Percentiles rank a stretch among this genome's conserved stretches.
These are phyloP conservation scores for Eupithecia subumbrata DNA, from an alignment of 2,888 invertebrate species.

Conservation along the genomic window DNA sequence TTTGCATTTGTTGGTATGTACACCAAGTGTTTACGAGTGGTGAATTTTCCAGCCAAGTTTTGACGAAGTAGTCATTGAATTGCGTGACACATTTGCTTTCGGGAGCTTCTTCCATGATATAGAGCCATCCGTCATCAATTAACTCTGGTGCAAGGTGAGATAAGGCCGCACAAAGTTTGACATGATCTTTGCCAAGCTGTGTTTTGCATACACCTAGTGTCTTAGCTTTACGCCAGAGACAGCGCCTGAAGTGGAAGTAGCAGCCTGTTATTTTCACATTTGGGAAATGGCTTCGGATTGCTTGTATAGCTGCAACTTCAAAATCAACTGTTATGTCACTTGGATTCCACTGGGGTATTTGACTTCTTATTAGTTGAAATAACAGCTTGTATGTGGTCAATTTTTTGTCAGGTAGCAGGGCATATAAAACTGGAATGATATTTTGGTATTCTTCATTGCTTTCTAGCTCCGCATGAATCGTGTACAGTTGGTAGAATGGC, in stretches of 20 bases:
- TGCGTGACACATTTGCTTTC: slow-evolving; percentile 13
- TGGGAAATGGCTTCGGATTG: neutral
- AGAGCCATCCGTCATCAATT: slow-evolving; percentile 20
- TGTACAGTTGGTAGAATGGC: too few relatives aligned
- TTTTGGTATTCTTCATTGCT: too few relatives aligned
- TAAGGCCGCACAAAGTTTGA: slow-evolving; percentile 26
- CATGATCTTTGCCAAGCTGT: slow-evolving; percentile 19
- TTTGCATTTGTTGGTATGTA: slow-evolving; percentile 24
- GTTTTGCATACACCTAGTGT: slow-evolving; percentile 24
- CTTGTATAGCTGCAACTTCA: neutral
- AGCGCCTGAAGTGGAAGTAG: neutral
- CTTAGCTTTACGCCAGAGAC: slow-evolving; percentile 23
- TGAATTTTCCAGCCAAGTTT: slow-evolving; percentile 25
- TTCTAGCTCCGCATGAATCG: too few relatives aligned
- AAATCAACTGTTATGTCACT: neutral
- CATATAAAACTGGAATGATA: too few relatives aligned
- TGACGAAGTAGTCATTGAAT: slow-evolving; percentile 26
- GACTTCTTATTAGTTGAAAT: neutral
- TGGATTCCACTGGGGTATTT: neutral
- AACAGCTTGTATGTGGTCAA: neutral
- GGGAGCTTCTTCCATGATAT: neutral
- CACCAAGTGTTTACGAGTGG: slow-evolving; percentile 17
- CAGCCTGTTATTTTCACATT: neutral
- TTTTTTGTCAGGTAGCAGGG: too few relatives aligned
- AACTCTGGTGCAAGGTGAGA: neutral